Conservation (phyloP, 2,113 vertebrate genomes). For the Albula goreensis region DNA sequence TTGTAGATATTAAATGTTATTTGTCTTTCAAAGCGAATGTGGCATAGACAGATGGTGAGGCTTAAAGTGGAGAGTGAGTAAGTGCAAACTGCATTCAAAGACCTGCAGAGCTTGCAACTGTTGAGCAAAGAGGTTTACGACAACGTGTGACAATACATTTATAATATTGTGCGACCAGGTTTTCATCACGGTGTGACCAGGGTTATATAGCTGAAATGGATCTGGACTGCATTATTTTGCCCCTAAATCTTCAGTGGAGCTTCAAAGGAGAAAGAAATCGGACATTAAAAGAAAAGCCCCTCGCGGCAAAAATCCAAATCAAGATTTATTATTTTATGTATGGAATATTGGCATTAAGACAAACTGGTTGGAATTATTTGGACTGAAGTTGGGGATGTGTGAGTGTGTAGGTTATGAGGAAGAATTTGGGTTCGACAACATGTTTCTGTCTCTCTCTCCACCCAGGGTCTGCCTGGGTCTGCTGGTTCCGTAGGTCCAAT, state of each 20-base stretch:
- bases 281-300: neutral
- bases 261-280: conserved; percentile 13
- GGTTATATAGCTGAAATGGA: conserved; percentile 26
- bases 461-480: conserved; percentile 82
- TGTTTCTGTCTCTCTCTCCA: conserved; percentile 48
- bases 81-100: neutral
- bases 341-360: neutral
- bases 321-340: neutral
- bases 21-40: neutral
- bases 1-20: neutral
- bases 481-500: conserved; percentile 84
- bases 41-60: neutral
- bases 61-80: neutral
- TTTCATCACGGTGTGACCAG: neutral
- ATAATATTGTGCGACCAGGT: neutral
- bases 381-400: neutral
- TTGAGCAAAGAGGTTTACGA: too few species aligned
- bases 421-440: conserved; percentile 50
- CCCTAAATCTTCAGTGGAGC: conserved; percentile 42
- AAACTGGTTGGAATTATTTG: neutral
- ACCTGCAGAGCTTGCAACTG: neutral
- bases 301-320: neutral
- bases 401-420: neutral
- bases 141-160: too few species aligned
- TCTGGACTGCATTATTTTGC: conserved; percentile 39